Base-by-base conservation (phyloP, 2,888 invertebrate genomes). In the Vesta saturnalis region DNA sequence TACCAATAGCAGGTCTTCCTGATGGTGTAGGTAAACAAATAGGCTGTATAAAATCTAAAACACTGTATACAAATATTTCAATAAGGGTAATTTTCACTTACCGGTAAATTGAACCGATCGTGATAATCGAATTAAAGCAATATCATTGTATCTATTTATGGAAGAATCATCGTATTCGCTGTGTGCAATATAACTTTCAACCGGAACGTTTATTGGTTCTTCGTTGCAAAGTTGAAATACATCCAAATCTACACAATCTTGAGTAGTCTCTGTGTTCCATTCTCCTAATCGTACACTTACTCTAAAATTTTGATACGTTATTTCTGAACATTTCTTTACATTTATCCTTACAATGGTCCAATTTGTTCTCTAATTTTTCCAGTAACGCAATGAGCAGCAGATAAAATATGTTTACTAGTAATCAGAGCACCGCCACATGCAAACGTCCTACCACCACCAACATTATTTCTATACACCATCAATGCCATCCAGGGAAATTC, bases 361-460 rank as follows among this genome's bases (percentile, higher is more conserved):
- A 76, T 66, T 71, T 73, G 72, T 1, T 69, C 75, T 1, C 82
- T 73, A 16, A 85, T 83, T 5, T 75, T 71, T 19, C 87, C 87
- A 0, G 71, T 74, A 0, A 87, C 83, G 73, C 89, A 89, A 77
- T 88, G 88, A 0, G 83, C 87, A 0, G 88, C 88, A 0, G 89
- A 88, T 5, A 88, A 70, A 0, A 88, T 85, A 73, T 88, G 88
- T 79, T 79, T 80, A 0, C 80, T 77, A 70, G 85, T 88, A 73
- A 89, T 88, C 0, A 89, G 82, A 2, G 84, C 81, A 2, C 87
- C 88, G 0, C 87, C 87, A 73, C 89, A 88, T 0, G 83, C 74
- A 21, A 84, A 79, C 19, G 69, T 74, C 16, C 30, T 30, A 18
- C 69, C 69, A 19, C 69, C 69, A 19, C 72, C 63, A 10, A 61